Evolutionary conservation across 2,797 vertebrate species (phyloP).

Genomic region (Orestias chungarensis): DNA sequence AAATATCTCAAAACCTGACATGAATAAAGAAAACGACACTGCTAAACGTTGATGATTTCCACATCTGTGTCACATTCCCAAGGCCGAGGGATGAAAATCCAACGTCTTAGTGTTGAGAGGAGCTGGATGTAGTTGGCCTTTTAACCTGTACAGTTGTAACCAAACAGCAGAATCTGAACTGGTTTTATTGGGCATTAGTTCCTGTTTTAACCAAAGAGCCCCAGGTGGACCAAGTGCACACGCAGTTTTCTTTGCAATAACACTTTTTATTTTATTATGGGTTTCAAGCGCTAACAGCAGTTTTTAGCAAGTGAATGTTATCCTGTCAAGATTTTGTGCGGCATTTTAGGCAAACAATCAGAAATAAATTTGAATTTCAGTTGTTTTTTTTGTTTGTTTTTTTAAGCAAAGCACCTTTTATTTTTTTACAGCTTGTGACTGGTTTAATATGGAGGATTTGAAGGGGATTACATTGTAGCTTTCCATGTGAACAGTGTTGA

Average conservation of each 20-base stretch:
- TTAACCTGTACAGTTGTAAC: constrained; percentile 19
- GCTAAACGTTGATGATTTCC: not conserved
- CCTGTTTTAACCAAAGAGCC: constrained; percentile 54
- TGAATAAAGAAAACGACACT: not conserved
- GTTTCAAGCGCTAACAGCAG: constrained; percentile 6
- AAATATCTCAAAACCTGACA: not conserved
- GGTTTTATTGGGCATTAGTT: constrained; percentile 15
- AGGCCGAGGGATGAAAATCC: constrained; percentile 19
- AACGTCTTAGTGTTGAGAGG: not conserved
- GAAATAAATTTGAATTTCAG: not conserved
- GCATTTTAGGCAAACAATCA: not conserved
- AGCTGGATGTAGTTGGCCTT: constrained; percentile 28
- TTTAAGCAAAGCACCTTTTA: not conserved
- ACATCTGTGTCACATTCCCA: constrained; percentile 5
- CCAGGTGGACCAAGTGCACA: constrained; percentile 4
- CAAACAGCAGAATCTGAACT: constrained; percentile 17
- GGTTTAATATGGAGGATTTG: constrained; percentile 12
- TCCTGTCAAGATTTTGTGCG: not conserved
- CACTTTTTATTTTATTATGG: not conserved
- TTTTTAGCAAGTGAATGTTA: constrained; percentile 3
- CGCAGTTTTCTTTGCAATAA: constrained; percentile 20
- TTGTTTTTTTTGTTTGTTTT: no score
- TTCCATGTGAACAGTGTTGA: constrained; percentile 27
- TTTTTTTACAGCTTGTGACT: constrained; percentile 5
- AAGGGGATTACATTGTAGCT: constrained; percentile 1